phyloP scores from a whole-genome alignment of 2,888 invertebrate species.

The Cybosia mesomella region DNA sequence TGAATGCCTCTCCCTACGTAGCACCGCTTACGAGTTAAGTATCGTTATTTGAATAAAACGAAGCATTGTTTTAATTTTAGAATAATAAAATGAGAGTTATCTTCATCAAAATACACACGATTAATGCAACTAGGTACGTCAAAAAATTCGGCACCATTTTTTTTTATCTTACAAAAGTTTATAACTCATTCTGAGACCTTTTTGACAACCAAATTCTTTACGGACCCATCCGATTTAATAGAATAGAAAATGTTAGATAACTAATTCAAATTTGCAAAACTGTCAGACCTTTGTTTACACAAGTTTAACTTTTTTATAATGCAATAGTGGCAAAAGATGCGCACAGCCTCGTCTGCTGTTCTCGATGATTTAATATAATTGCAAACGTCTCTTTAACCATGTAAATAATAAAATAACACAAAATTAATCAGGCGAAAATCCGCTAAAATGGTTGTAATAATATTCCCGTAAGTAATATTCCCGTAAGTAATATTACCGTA shows the following conservation, averaged over 20 bases:
- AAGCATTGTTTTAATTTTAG: neutral
- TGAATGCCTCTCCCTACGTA: no score
- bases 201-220: conserved; percentile 10
- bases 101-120: conserved; percentile 7
- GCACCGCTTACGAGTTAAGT: no score
- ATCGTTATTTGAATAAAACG: neutral
- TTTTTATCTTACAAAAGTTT: conserved; percentile 17
- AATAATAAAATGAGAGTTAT: neutral
- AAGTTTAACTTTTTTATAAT: neutral
- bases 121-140: conserved; percentile 5
- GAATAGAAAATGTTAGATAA: conserved; percentile 22
- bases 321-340: no score
- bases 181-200: conserved; percentile 13
- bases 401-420: no score
- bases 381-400: no score
- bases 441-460: no score
- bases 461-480: no score
- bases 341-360: no score
- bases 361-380: no score
- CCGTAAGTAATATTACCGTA: no score
- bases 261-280: conserved; percentile 15
- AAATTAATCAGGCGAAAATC: no score
- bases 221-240: conserved; percentile 12
- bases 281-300: neutral
- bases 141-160: neutral